Evolutionary conservation across 2,113 vertebrate genomes (phyloP).

Genomic region (Coryphaenoides rupestris): DNA sequence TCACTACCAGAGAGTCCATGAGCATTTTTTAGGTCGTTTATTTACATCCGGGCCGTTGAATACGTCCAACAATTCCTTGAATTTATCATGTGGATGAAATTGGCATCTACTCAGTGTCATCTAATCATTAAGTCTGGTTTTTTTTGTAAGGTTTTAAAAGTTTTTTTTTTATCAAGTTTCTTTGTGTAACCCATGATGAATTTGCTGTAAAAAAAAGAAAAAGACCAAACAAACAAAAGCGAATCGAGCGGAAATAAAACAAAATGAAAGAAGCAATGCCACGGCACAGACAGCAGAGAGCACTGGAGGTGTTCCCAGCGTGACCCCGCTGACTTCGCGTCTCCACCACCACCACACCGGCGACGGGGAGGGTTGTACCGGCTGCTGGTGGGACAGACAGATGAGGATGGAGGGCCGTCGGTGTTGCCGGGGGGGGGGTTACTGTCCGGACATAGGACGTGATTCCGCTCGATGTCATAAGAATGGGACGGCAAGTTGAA

Average conservation of each 20-base stretch:
- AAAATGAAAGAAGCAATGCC: slow-evolving; percentile 24
- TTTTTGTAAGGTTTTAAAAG: no score
- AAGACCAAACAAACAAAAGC: background rate
- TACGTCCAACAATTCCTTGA: slow-evolving; percentile 5
- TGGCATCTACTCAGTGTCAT: slow-evolving; percentile 14
- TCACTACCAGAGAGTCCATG: slow-evolving; percentile 27
- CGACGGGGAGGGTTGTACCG: slow-evolving; percentile 19
- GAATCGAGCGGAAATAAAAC: background rate
- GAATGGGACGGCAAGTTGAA: slow-evolving; percentile 35
- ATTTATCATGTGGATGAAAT: slow-evolving; percentile 19
- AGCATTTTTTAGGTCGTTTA: slow-evolving; percentile 46
- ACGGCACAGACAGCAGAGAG: background rate
- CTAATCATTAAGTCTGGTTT: no score
- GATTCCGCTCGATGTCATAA: slow-evolving; percentile 21
- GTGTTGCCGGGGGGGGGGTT: no score
- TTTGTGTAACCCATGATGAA: slow-evolving; percentile 15
- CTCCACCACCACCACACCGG: no score
- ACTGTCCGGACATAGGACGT: no score
- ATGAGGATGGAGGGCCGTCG: slow-evolving; percentile 22
- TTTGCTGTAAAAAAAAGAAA: background rate
- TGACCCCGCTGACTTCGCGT: no score
- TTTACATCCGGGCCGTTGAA: slow-evolving; percentile 50
- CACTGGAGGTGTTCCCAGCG: background rate
- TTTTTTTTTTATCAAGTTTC: no score
- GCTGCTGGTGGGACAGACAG: slow-evolving; percentile 50